A percentile compares a stretch with the other conserved stretches of the same genome.
phyloP scores from a whole-genome alignment of 2,113 vertebrate species.

The Protobothrops flavoviridis region DNA sequence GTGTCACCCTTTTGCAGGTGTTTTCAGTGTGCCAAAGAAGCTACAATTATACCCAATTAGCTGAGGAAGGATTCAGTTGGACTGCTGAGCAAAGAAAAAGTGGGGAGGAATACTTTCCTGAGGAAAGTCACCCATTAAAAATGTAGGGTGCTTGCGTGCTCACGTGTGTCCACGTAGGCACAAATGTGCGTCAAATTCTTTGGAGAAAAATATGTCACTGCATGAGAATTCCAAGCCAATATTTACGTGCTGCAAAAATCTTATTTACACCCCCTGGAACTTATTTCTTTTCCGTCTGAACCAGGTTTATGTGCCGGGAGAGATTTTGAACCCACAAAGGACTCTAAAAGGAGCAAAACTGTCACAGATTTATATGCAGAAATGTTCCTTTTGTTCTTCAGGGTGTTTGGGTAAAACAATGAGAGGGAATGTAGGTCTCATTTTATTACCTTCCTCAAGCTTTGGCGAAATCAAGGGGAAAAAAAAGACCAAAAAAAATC shows the following conservation, averaged over 20 bases:
- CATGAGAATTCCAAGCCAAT: not conserved
- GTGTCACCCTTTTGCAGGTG: not conserved
- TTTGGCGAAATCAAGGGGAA: not conserved
- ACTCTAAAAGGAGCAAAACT: not conserved
- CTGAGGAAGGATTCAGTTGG: conserved; percentile 33
- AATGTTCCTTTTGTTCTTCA: not conserved
- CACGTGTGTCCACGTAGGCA: too few relatives aligned
- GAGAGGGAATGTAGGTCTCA: not conserved
- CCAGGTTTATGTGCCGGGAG: not conserved
- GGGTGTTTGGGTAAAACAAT: not conserved
- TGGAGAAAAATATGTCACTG: not conserved
- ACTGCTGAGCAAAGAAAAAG: not conserved
- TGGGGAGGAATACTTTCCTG: not conserved
- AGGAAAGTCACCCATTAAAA: conserved; percentile 36
- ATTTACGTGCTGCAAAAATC: not conserved
- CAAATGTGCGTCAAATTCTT: not conserved
- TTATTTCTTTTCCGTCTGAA: not conserved
- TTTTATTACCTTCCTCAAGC: not conserved
- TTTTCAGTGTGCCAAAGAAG: conserved; percentile 31
- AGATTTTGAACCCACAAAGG: not conserved
- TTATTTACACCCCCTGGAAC: not conserved
- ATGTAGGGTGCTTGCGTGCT: not conserved
- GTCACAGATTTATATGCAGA: not conserved
- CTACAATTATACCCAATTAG: conserved; percentile 56
- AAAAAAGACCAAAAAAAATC: not conserved